Evolutionary conservation across 1,140 invertebrate genomes (phyloP), one percentile per base, ranked within the genome.

Genomic region (Caenorhabditis brenneri): DNA sequence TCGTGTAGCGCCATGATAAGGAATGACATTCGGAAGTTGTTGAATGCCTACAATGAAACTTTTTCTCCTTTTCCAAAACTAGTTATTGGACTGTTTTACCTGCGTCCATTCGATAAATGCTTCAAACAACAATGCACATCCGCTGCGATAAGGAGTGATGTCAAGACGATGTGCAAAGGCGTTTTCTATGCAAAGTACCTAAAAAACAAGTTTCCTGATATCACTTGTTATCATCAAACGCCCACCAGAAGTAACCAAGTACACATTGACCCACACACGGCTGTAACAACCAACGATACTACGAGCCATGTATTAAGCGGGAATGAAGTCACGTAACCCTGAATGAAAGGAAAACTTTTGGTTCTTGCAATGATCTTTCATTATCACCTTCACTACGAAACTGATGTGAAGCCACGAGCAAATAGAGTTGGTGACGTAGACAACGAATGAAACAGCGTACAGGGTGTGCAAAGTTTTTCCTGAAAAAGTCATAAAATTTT

Each of bases 21-120:
- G 49, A 91, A 90, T 27, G 89, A 84, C 29, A 90, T 87, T 29
- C 89, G 84, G 48, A 90, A 90, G 74, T 91, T 91, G 82, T 90
- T 91, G 81, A 90, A 90, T 16, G 86, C 89, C 65, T 84, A 19
- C 9, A 79, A 78, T 16, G 19, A 22, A 33, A n/a, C 29, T 16
- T 65, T 74, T 51, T 51, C 7, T 48, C 5, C 15, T 78, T 3
- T 24, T 27, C 33, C 22, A 69, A 15, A 22, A 4, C 15, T 29
- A 65, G 27, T 65, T 22, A 65, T 33, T 22, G 29, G 24, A 74
- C 6, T 36, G 33, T 42, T 42, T 27, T 24, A 84, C 83, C 83
- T 90, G 88, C 33, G 91, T 69, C 89, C 89, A 90, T 84, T 91
- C 89, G 6, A 87, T 48, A 79, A 89, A 84, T 19, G 85, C 87